Evolutionary conservation across 2,797 vertebrate species (phyloP), one percentile per base, ranked within the genome.

Genomic region (Antennarius maculatus): DNA sequence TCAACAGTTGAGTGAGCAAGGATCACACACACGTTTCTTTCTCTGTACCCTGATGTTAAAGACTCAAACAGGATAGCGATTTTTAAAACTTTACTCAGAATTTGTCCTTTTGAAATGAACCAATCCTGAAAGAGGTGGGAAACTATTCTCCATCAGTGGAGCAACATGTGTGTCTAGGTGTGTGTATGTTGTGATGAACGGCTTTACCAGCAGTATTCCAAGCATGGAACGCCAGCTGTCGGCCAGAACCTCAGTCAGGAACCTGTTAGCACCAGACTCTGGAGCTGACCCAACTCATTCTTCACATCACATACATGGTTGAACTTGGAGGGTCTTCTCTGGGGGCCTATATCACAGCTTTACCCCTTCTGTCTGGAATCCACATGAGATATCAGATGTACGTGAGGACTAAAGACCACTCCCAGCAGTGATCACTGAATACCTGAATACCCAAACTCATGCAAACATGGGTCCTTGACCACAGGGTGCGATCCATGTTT

Each of bases 221-320:
- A 66, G 69, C 74, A 81, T 61, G 53, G 45, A 54, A 47, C 48
- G 70, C 39, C 88, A 89, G 89, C 88, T 92, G 92, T 84, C 81
- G 9, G 31, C 47, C 11, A 37, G 43, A 76, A 75, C 62, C 61
- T 49, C 75, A 46, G 77, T 71, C 68, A 69, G 71, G 70, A 82
- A 86, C 76, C 67, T 64, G 46, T 77, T 77, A 69, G 66, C 62
- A 28, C 45, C 61, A 41, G 58, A 77, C 62, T 68, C 56, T 62
- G 55, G 52, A 80, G 72, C 79, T 83, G 77, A 84, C 76, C 74
- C 62, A 52, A 82, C 65, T 75, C 84, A 92, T 92, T 91, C 90
- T 86, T 78, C 17, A 61, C 76, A 86, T 91, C 75, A 78, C 76
- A 73, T 42, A 76, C 76, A 79, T 85, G 58, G 65, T 63, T 76